Conservation (phyloP, 2,888 invertebrate genomes). For the Alsophila aescularia region DNA sequence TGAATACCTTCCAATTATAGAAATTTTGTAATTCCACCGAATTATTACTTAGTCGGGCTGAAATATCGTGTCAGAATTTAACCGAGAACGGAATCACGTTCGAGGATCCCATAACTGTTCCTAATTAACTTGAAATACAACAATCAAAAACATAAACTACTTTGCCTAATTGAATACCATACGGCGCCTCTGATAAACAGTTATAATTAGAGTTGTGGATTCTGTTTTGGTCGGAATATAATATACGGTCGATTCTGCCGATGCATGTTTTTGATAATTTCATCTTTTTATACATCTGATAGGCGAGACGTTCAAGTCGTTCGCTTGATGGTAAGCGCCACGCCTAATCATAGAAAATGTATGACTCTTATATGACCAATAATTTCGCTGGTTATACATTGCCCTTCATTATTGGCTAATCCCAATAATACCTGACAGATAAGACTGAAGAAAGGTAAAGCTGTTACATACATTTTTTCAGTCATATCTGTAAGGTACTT, state of each 20-base stretch:
- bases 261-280: no score
- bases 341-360: no score
- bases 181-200: conserved; percentile 13
- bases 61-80: conserved; percentile 8
- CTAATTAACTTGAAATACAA: conserved; percentile 18
- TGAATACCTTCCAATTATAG: neutral
- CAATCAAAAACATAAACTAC: conserved; percentile 23
- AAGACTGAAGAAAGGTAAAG: no score
- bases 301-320: no score
- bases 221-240: conserved; percentile 5
- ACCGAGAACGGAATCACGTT: conserved; percentile 3
- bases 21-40: conserved; percentile 1
- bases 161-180: conserved; percentile 21
- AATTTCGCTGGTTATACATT: no score
- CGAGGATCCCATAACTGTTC: conserved; percentile 3
- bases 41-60: neutral
- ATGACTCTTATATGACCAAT: no score
- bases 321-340: no score
- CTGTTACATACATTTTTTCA: no score
- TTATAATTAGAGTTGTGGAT: neutral
- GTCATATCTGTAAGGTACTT: no score
- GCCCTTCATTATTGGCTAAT: no score
- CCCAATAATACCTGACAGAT: no score
- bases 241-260: neutral
- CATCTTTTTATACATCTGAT: no score